A percentile compares a stretch with the other conserved stretches of the same genome.
These are phyloP conservation scores for Phaethon lepturus DNA, from an alignment of 2,113 vertebrate species.

Conservation along the genomic window DNA sequence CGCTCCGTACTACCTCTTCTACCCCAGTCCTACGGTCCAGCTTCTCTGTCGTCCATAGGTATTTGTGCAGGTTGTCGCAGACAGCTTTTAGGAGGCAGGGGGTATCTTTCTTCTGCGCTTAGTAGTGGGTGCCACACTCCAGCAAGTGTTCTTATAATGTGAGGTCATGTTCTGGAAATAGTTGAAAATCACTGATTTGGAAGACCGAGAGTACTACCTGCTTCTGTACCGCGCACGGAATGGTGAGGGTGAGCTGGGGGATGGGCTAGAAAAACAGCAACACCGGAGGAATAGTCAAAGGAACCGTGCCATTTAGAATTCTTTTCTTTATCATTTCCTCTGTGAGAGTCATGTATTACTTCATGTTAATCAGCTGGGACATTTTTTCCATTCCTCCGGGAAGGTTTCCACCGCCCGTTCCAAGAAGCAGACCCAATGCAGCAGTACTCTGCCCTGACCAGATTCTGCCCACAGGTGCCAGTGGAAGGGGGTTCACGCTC, in stretches of 20 bases:
- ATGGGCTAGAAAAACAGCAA: neutral
- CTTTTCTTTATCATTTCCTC: neutral
- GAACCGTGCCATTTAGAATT: neutral
- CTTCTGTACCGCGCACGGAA: neutral
- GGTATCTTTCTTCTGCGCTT: neutral
- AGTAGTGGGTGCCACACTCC: neutral
- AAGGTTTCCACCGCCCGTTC: neutral
- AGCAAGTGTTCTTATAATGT: neutral
- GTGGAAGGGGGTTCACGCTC: neutral
- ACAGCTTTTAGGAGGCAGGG: neutral
- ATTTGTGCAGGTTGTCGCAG: neutral
- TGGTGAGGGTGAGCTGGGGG: neutral
- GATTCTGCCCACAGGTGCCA: neutral
- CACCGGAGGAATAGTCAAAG: neutral
- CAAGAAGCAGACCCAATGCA: neutral
- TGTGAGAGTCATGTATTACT: neutral
- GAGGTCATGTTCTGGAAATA: neutral
- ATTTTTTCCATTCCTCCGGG: neutral
- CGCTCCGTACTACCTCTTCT: neutral
- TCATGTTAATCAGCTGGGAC: neutral
- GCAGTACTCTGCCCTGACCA: neutral
- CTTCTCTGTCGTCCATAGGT: neutral
- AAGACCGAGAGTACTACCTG: neutral
- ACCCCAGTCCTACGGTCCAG: fast-evolving
- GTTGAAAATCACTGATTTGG: neutral